Evolutionary conservation across 53 echinoderm and acorn worm species (phyloP).

Genomic region (Arbacia lixula): DNA sequence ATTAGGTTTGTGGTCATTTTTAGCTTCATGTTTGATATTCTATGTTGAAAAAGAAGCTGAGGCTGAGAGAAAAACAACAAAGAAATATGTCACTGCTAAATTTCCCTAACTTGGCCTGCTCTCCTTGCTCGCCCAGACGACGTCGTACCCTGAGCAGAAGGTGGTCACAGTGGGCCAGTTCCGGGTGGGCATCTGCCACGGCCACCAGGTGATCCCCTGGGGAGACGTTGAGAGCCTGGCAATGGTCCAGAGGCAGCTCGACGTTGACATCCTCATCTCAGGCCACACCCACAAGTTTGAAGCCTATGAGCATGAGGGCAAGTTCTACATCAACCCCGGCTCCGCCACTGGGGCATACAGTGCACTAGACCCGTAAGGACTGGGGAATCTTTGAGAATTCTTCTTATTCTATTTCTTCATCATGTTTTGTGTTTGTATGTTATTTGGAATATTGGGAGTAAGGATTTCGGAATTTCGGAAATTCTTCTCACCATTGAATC

Average conservation of each 20-base stretch:
- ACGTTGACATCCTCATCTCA: slow-evolving; percentile 97
- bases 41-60: too few species aligned
- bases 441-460: too few species aligned
- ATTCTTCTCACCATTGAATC: too few species aligned
- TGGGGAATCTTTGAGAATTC: too few species aligned
- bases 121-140: slow-evolving; percentile 63
- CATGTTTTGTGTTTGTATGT: too few species aligned
- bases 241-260: slow-evolving; percentile 96
- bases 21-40: too few species aligned
- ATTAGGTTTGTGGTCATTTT: too few species aligned
- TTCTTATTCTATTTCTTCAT: too few species aligned
- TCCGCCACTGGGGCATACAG: slow-evolving; percentile 99
- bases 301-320: slow-evolving; percentile 98
- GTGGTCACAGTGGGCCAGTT: slow-evolving; percentile 99
- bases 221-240: slow-evolving; percentile 97
- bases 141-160: slow-evolving; percentile 97
- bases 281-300: slow-evolving; percentile 99
- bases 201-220: slow-evolving; percentile 98
- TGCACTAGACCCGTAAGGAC: slow-evolving; percentile 84
- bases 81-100: too few species aligned
- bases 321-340: slow-evolving; percentile 99
- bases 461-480: too few species aligned
- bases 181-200: slow-evolving; percentile 96
- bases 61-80: too few species aligned
- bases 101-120: not conserved